Conservation (phyloP, 2,888 invertebrate genomes). For the Allacma fusca region DNA sequence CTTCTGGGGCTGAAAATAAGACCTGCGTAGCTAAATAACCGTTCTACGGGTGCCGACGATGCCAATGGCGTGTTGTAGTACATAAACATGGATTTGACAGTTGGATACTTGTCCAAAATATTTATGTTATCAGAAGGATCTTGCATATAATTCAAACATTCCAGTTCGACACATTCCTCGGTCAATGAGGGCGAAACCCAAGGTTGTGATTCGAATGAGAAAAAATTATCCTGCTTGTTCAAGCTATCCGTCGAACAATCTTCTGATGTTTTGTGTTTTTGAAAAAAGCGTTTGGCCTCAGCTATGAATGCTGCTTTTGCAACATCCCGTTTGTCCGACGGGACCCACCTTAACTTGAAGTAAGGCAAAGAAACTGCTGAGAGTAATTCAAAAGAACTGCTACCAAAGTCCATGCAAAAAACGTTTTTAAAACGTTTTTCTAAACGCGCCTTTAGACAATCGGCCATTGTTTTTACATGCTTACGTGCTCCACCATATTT, state of each 20-base stretch:
- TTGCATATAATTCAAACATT: constrained; percentile 17
- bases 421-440: too few species aligned
- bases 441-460: background rate
- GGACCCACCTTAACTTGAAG: too few species aligned
- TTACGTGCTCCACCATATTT: background rate
- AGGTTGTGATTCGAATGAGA: too few species aligned
- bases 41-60: constrained; percentile 40
- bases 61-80: constrained; percentile 40
- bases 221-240: too few species aligned
- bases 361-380: too few species aligned
- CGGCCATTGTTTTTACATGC: too few species aligned
- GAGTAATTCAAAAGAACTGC: too few species aligned
- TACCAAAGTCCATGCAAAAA: too few species aligned
- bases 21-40: constrained; percentile 36
- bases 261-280: background rate
- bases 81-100: constrained; percentile 23
- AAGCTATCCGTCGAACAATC: too few species aligned
- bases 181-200: background rate
- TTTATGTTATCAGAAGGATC: background rate
- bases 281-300: background rate
- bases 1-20: constrained; percentile 36
- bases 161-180: background rate
- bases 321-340: background rate
- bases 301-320: background rate
- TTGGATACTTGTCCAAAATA: background rate